phyloP scores from a whole-genome alignment of 2,888 invertebrate genomes.

The Troglohyphantes excavatus region DNA sequence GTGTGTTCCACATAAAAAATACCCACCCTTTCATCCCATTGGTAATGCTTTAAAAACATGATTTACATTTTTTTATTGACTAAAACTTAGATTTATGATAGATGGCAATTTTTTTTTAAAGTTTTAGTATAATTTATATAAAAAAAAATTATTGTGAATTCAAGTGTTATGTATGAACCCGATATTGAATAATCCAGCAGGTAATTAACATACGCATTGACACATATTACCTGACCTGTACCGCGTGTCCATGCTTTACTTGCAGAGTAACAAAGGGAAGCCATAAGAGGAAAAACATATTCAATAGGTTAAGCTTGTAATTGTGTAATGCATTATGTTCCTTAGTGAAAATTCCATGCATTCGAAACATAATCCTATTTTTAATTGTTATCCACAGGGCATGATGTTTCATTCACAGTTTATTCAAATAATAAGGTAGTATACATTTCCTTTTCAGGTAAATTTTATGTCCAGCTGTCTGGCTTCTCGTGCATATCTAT shows the following conservation, averaged over 20 bases:
- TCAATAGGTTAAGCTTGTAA: neutral
- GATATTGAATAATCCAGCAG: neutral
- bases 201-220: neutral
- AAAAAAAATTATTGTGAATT: no score
- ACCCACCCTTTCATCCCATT: no score
- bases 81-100: no score
- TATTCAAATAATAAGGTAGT: neutral
- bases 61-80: no score
- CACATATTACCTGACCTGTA: neutral
- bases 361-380: neutral
- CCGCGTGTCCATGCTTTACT: neutral
- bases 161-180: neutral
- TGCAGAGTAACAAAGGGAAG: neutral
- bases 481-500: neutral
- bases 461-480: neutral
- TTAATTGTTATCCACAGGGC: neutral
- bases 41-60: no score
- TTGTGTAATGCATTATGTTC: neutral
- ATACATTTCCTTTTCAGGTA: neutral
- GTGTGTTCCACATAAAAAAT: no score
- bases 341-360: neutral
- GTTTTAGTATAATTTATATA: no score
- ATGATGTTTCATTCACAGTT: neutral
- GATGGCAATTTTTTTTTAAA: no score
- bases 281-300: neutral